phyloP scores from a whole-genome alignment of 2,888 invertebrate species.

The Mythimna impura region DNA sequence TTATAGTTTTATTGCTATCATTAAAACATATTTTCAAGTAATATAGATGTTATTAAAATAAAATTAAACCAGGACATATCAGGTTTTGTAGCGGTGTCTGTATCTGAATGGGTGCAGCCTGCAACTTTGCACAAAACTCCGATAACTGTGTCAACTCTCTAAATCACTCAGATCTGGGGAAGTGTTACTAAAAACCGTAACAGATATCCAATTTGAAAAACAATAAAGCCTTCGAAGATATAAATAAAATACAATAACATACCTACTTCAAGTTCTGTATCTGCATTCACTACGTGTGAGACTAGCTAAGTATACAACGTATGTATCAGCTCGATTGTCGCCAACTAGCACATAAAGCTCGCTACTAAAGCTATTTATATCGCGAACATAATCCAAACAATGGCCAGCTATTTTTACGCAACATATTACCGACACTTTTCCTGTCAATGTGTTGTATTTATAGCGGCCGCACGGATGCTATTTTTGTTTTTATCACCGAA shows the following conservation, averaged over 20 bases:
- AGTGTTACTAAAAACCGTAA: neutral
- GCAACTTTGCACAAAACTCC: neutral
- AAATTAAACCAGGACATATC: neutral
- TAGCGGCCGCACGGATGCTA: slow-evolving; percentile 37
- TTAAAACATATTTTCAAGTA: neutral
- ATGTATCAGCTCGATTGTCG: slow-evolving; percentile 36
- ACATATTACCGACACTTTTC: slow-evolving; percentile 48
- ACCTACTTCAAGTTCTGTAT: neutral
- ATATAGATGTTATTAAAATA: neutral
- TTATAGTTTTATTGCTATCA: neutral
- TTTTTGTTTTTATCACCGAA: slow-evolving; percentile 57
- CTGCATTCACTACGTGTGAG: neutral
- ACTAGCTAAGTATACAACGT: neutral
- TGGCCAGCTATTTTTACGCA: slow-evolving; percentile 55
- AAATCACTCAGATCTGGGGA: neutral
- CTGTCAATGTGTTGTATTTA: slow-evolving; percentile 59
- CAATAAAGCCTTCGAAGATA: neutral
- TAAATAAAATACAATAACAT: slow-evolving; percentile 16
- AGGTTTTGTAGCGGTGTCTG: neutral
- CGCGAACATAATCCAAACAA: slow-evolving; percentile 61
- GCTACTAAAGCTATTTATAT: slow-evolving; percentile 60
- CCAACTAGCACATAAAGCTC: slow-evolving; percentile 54
- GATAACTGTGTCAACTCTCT: neutral
- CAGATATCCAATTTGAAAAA: neutral
- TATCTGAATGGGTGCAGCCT: neutral